phyloP scores from a whole-genome alignment of 2,797 vertebrate genomes.

The Heterohyrax brucei region DNA sequence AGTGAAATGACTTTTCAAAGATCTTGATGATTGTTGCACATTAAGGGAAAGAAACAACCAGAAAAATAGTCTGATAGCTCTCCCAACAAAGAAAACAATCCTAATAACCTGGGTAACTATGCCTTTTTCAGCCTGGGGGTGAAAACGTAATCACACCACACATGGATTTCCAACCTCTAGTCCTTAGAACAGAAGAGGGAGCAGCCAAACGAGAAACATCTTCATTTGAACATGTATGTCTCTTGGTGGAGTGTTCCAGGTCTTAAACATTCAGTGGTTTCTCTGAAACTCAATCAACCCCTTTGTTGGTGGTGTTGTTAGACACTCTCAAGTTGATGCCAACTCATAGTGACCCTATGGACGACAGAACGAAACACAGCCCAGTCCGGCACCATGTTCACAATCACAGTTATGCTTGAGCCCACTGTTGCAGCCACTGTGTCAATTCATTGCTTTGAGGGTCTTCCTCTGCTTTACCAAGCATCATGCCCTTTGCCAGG shows the following conservation, averaged over 20 bases:
- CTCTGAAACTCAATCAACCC: not conserved
- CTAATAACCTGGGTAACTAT: not conserved
- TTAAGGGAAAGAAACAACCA: not conserved
- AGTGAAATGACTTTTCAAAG: not conserved
- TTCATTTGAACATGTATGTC: not conserved
- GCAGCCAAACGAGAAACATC: not conserved
- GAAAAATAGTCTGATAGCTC: not conserved
- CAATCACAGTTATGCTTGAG: no score
- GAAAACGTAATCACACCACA: not conserved
- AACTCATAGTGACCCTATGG: no score
- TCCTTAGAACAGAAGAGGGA: not conserved
- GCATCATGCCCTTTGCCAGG: no score
- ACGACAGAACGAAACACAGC: no score
- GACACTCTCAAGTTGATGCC: no score
- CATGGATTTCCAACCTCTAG: not conserved
- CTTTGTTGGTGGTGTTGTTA: no score
- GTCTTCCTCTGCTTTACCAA: no score
- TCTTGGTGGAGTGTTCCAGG: not conserved
- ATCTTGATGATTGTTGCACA: not conserved
- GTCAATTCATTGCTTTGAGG: no score
- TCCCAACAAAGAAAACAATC: not conserved
- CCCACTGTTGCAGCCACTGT: no score
- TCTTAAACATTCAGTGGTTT: not conserved
- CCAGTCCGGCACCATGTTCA: no score
- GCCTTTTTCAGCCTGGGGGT: not conserved